phyloP scores from a whole-genome alignment of 2,888 invertebrate genomes.

The Chrysotoxum bicinctum region DNA sequence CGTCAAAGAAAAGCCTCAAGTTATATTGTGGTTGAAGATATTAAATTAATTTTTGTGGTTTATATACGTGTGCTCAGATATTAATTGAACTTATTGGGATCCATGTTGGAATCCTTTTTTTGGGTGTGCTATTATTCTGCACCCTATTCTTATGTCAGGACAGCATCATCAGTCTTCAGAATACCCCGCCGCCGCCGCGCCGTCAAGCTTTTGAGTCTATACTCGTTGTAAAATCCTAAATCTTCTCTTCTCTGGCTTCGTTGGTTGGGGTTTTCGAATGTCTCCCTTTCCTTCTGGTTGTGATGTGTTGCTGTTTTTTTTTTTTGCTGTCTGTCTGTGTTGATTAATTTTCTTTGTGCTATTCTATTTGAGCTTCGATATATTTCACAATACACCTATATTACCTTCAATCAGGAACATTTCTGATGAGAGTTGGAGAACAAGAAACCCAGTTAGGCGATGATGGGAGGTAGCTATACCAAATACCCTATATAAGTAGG shows the following conservation, averaged over 20 bases:
- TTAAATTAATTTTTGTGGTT: constrained; percentile 74
- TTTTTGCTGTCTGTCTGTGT: constrained; percentile 50
- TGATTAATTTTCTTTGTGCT: constrained; percentile 69
- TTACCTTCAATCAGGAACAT: constrained; percentile 25
- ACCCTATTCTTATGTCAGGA: background rate
- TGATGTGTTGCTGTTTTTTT: constrained; percentile 15
- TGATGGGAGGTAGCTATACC: background rate
- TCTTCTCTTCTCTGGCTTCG: constrained; percentile 30
- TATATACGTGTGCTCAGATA: constrained; percentile 70
- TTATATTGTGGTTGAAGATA: constrained; percentile 65
- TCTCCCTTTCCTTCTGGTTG: constrained; percentile 15
- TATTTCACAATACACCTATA: constrained; percentile 10
- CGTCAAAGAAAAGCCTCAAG: constrained; percentile 39
- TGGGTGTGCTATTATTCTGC: background rate
- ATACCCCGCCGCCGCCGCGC: background rate
- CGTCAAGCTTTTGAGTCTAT: constrained; percentile 17
- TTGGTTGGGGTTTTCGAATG: background rate
- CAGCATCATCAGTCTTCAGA: background rate
- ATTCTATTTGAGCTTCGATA: constrained; percentile 47
- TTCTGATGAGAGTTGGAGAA: constrained; percentile 4
- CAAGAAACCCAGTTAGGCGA: background rate
- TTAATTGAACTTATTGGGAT: constrained; percentile 71
- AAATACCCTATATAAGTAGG: constrained; percentile 47
- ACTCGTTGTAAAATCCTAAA: constrained; percentile 52
- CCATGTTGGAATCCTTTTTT: constrained; percentile 51